Percentiles rank a stretch among this genome's conserved stretches.
Conservation (phyloP, 1,140 invertebrate species). For the Hycleus phaleratus region DNA sequence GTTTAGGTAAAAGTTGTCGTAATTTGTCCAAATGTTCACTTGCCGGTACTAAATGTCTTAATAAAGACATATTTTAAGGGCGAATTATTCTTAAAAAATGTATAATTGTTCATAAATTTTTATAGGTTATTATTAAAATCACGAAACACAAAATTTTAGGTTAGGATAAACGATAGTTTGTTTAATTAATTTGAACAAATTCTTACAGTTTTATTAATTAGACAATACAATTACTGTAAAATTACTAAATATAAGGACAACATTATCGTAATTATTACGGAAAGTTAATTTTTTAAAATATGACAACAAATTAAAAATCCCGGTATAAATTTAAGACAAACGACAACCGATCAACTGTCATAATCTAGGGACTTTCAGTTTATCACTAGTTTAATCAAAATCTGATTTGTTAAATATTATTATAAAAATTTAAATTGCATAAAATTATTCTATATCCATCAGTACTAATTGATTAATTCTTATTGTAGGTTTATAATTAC, state of each 20-base stretch:
- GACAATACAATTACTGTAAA: background rate
- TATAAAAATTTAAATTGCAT: too few species aligned
- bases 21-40: slow-evolving; percentile 30
- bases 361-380: slow-evolving; percentile 1
- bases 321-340: slow-evolving; percentile 16
- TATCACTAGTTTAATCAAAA: background rate
- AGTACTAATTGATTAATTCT: too few species aligned
- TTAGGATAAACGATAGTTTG: slow-evolving; percentile 8
- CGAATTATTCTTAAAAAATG: too few species aligned
- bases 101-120: slow-evolving; percentile 13
- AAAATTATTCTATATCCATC: too few species aligned
- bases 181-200: background rate
- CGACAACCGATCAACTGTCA: slow-evolving; percentile 19
- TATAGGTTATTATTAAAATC: background rate
- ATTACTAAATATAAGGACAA: background rate
- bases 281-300: slow-evolving; percentile 14
- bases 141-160: slow-evolving; percentile 12
- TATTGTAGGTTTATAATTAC: too few species aligned
- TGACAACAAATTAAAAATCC: slow-evolving; percentile 29
- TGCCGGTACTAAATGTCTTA: slow-evolving; percentile 32
- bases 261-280: slow-evolving; percentile 3
- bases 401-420: too few species aligned
- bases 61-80: slow-evolving; percentile 29
- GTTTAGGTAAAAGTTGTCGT: slow-evolving; percentile 27
- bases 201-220: slow-evolving; percentile 1